Conservation (phyloP, 2,113 vertebrate species). For the Callocephalon fimbriatum region DNA sequence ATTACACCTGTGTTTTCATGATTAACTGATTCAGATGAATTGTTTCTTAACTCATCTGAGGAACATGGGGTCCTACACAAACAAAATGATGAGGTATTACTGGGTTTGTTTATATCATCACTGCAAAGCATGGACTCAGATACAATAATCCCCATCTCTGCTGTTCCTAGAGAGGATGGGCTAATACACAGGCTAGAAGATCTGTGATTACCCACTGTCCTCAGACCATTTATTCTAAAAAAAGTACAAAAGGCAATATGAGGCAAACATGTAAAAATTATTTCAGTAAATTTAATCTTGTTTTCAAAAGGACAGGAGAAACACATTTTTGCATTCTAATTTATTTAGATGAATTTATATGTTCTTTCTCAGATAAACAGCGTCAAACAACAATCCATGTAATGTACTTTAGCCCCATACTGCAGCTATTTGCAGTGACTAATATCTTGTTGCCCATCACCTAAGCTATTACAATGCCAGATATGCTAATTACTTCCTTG, state of each 20-base stretch:
- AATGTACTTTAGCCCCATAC: not conserved
- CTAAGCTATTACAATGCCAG: constrained; percentile 45
- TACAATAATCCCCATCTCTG: not conserved
- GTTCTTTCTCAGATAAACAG: constrained; percentile 3
- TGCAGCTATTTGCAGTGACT: constrained; percentile 52
- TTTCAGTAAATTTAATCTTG: not conserved
- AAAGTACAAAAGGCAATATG: not conserved
- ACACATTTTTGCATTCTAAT: not conserved
- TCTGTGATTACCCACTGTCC: not conserved
- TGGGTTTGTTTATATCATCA: not conserved
- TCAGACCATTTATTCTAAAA: not conserved
- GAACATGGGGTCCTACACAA: not conserved
- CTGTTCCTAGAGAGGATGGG: not conserved
- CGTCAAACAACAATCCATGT: not conserved
- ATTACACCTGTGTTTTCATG: not conserved
- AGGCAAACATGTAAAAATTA: not conserved
- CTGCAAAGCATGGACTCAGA: not conserved
- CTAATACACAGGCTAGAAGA: not conserved
- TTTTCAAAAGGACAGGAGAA: not conserved
- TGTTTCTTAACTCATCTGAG: not conserved
- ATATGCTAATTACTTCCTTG: constrained; percentile 68
- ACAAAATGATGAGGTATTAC: not conserved
- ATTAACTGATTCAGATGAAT: not conserved
- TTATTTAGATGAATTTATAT: constrained; percentile 33
- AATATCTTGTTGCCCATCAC: constrained; percentile 57